Conservation (phyloP, 2,888 invertebrate species). For the Platycheirus rosarum region DNA sequence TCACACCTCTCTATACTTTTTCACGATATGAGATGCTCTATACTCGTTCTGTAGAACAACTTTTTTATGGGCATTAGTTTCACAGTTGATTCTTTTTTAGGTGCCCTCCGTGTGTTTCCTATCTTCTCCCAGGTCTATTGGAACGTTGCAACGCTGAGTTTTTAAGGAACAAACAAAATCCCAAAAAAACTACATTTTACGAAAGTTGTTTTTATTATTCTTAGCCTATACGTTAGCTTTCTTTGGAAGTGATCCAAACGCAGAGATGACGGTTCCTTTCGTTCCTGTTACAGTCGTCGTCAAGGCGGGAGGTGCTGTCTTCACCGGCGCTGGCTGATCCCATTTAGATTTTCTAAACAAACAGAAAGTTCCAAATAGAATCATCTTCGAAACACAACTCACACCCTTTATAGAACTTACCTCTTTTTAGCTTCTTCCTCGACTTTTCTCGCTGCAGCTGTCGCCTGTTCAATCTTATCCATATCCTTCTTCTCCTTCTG, state of each 20-base stretch:
- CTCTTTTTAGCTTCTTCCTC: slow-evolving; percentile 91
- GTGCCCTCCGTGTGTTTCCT: too few relatives aligned
- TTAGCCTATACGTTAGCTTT: slow-evolving; percentile 83
- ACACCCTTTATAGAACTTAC: slow-evolving; percentile 72
- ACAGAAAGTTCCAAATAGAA: too few relatives aligned
- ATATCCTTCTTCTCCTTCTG: slow-evolving; percentile 95
- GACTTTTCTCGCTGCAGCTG: slow-evolving; percentile 87
- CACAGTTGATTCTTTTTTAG: too few relatives aligned
- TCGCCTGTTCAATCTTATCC: slow-evolving; percentile 90
- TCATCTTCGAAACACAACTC: not conserved
- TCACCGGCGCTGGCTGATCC: slow-evolving; percentile 91
- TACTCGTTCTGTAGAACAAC: too few relatives aligned
- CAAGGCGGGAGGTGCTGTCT: slow-evolving; percentile 87
- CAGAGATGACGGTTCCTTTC: slow-evolving; percentile 95
- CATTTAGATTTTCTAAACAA: slow-evolving; percentile 91
- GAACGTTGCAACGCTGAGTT: too few relatives aligned
- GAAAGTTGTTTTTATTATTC: too few relatives aligned
- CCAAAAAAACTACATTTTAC: too few relatives aligned
- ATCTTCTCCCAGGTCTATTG: too few relatives aligned
- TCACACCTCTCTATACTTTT: too few relatives aligned
- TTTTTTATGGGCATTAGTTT: too few relatives aligned
- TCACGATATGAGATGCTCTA: too few relatives aligned
- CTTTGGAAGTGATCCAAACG: slow-evolving; percentile 94
- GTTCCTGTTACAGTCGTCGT: slow-evolving; percentile 93
- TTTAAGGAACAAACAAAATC: too few relatives aligned